These are phyloP conservation scores for Cricetomys ansorgei DNA, from an alignment of 2,113 vertebrate genomes.

Conservation along the genomic window DNA sequence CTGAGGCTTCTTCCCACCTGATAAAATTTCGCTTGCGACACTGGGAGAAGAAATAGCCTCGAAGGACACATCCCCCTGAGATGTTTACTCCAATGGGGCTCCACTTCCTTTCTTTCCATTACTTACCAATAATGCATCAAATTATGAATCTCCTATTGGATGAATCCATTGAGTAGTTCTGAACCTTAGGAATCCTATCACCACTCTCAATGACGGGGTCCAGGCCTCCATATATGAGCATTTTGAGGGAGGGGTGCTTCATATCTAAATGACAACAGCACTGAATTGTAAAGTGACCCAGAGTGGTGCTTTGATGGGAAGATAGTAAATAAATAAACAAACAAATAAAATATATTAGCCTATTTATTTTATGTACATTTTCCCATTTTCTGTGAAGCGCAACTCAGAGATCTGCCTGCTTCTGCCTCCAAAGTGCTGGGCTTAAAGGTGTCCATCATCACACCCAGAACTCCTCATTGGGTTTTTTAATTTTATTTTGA, in stretches of 20 bases:
- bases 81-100: background rate
- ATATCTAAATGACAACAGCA: background rate
- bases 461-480: background rate
- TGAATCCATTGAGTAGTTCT: background rate
- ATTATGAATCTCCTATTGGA: background rate
- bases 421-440: background rate
- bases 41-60: background rate
- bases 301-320: background rate
- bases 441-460: background rate
- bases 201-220: background rate
- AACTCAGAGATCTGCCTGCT: background rate
- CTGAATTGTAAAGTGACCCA: background rate
- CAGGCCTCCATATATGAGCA: background rate
- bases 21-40: too few species aligned
- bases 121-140: background rate
- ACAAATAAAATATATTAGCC: background rate
- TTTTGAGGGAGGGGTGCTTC: background rate
- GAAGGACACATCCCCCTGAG: background rate
- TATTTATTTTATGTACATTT: background rate
- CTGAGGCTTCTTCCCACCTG: too few species aligned
- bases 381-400: background rate
- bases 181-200: background rate
- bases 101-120: background rate
- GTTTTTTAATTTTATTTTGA: background rate
- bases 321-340: background rate